A percentile compares a stretch with the other conserved stretches of the same genome.
phyloP scores from a whole-genome alignment of 2,888 invertebrate species.

The Rutpela maculata region DNA sequence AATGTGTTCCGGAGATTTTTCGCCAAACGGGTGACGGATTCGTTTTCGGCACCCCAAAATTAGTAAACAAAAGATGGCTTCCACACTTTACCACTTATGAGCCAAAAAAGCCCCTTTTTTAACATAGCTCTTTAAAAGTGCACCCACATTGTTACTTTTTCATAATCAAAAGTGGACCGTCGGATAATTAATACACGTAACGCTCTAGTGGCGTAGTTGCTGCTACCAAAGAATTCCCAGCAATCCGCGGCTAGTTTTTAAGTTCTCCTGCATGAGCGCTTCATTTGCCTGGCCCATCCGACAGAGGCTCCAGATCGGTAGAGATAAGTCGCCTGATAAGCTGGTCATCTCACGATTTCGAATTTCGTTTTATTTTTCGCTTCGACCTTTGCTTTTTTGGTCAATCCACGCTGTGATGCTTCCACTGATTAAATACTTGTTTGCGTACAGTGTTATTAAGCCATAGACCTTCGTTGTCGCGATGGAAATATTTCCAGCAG shows the following conservation, averaged over 20 bases:
- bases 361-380: conserved; percentile 47
- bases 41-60: too few species aligned
- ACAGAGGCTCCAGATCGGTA: conserved; percentile 55
- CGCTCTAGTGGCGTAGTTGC: conserved; percentile 22
- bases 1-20: too few species aligned
- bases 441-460: conserved; percentile 38
- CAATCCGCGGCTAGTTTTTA: conserved; percentile 39
- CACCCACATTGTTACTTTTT: conserved; percentile 22
- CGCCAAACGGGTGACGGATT: too few species aligned
- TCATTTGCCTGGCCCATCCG: conserved; percentile 53
- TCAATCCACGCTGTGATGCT: conserved; percentile 44
- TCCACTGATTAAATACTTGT: conserved; percentile 47
- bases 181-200: conserved; percentile 38
- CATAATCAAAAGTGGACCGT: conserved; percentile 37
- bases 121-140: conserved; percentile 22
- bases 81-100: too few species aligned
- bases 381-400: conserved; percentile 43
- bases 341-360: conserved; percentile 64
- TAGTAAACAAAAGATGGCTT: too few species aligned
- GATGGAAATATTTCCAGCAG: background rate
- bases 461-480: conserved; percentile 17
- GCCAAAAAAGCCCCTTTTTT: too few species aligned
- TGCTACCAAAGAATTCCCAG: conserved; percentile 38
- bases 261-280: conserved; percentile 54
- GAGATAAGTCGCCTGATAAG: conserved; percentile 63